A percentile compares a stretch with the other conserved stretches of the same genome.
phyloP scores from a whole-genome alignment of 2,888 invertebrate genomes.

The Ernsta delagoae region DNA sequence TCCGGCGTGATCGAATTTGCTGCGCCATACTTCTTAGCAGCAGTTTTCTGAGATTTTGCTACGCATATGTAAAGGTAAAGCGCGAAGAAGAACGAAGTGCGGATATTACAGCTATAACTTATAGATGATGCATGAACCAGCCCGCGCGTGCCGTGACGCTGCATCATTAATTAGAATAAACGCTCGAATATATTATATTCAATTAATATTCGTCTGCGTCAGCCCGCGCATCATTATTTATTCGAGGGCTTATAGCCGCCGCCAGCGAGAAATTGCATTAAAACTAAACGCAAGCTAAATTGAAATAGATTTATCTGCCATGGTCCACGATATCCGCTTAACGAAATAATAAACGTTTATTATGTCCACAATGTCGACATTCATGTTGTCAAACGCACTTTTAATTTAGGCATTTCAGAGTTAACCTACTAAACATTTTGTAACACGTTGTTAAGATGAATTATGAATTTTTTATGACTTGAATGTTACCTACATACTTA shows the following conservation, averaged over 20 bases:
- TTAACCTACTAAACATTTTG: too few species aligned
- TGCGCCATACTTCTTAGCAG: too few species aligned
- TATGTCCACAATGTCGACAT: too few species aligned
- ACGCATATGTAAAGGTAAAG: too few species aligned
- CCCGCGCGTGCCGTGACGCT: conserved; percentile 14
- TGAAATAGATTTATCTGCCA: conserved; percentile 17
- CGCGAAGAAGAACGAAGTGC: neutral
- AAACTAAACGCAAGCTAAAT: conserved; percentile 17
- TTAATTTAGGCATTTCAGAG: neutral
- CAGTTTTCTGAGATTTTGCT: too few species aligned
- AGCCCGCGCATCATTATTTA: conserved; percentile 20
- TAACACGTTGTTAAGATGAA: too few species aligned
- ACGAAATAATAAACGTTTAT: neutral
- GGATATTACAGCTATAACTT: conserved; percentile 6
- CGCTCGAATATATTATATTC: conserved; percentile 24
- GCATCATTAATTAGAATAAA: conserved; percentile 28
- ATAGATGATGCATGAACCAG: conserved; percentile 13
- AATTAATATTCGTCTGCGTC: conserved; percentile 29
- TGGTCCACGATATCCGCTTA: neutral
- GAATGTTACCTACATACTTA: too few species aligned
- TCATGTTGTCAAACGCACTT: neutral
- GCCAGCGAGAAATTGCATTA: conserved; percentile 12
- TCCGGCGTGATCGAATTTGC: too few species aligned
- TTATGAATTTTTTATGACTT: too few species aligned
- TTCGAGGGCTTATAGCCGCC: conserved; percentile 16